phyloP scores from a whole-genome alignment of 2,113 vertebrate genomes.

The Ageneiosus marmoratus region DNA sequence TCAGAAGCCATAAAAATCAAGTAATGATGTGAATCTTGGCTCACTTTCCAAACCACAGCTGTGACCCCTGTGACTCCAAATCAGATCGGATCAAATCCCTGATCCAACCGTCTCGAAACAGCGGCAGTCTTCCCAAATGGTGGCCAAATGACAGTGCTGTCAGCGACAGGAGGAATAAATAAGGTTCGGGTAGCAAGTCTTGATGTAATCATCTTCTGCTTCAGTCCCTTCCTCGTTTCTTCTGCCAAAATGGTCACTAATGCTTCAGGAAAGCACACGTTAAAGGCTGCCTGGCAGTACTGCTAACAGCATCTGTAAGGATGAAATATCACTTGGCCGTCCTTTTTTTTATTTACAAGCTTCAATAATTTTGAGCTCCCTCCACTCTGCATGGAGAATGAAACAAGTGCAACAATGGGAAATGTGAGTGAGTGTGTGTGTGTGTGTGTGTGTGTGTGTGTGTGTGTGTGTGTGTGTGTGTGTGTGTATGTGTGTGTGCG shows the following conservation, averaged over 20 bases:
- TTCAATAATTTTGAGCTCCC: slow-evolving; percentile 25
- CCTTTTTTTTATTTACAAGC: slow-evolving; percentile 32
- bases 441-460: neutral
- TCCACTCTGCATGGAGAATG: slow-evolving; percentile 11
- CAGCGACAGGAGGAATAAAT: slow-evolving; percentile 30
- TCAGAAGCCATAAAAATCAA: slow-evolving; percentile 44
- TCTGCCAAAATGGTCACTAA: slow-evolving; percentile 36
- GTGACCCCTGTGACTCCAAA: slow-evolving; percentile 37
- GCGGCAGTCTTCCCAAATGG: slow-evolving; percentile 34
- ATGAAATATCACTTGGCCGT: slow-evolving; percentile 31
- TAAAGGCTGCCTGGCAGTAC: slow-evolving; percentile 37
- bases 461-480: neutral
- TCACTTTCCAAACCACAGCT: slow-evolving; percentile 27
- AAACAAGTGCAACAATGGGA: no score
- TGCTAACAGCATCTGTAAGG: slow-evolving; percentile 37
- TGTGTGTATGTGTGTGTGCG: neutral
- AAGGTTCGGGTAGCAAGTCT: slow-evolving; percentile 9
- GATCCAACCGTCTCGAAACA: slow-evolving; percentile 24
- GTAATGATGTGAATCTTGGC: slow-evolving; percentile 30
- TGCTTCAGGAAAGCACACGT: slow-evolving; percentile 24
- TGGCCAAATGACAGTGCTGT: slow-evolving; percentile 32
- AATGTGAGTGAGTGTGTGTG: no score
- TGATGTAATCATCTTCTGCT: slow-evolving; percentile 24
- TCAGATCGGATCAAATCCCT: slow-evolving; percentile 39
- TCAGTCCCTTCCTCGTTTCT: neutral